Percentiles rank a stretch among this genome's conserved stretches.
These are phyloP conservation scores for Campylorhamphus procurvoides DNA, from an alignment of 2,113 vertebrate genomes.

Conservation along the genomic window DNA sequence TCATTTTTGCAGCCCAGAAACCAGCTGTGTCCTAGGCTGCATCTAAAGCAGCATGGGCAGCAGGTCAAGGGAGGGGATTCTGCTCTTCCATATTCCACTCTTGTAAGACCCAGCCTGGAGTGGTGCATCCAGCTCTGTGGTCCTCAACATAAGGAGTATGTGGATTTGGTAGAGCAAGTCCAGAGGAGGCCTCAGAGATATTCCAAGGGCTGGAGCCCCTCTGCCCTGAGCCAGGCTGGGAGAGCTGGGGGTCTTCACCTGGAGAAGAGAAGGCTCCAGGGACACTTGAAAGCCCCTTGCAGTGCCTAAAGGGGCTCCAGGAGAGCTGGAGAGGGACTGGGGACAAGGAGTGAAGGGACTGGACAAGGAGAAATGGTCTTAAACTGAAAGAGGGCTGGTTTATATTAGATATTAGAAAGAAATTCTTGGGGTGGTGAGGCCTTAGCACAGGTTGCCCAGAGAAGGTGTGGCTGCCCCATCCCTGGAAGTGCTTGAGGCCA, in stretches of 20 bases:
- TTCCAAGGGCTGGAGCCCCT: neutral
- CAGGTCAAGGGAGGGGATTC: neutral
- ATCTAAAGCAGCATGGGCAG: neutral
- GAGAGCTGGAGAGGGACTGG: neutral
- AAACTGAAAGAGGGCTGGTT: neutral
- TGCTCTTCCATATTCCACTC: neutral
- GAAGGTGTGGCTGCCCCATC: neutral
- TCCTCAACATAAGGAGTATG: fast-evolving
- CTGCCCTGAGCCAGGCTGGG: neutral
- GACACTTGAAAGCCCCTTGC: neutral
- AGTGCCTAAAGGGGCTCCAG: neutral
- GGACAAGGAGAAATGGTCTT: neutral
- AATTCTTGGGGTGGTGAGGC: fast-evolving
- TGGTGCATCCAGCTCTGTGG: neutral
- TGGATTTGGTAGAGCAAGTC: neutral
- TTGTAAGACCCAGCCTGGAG: neutral
- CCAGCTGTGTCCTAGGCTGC: neutral
- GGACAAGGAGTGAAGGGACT: neutral
- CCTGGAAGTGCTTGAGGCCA: too few species aligned
- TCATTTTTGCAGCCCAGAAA: neutral
- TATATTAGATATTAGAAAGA: neutral
- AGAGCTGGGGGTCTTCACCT: fast-evolving
- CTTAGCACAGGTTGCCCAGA: neutral
- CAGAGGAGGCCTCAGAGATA: neutral
- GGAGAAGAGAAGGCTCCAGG: neutral